phyloP scores from a whole-genome alignment of 2,888 invertebrate genomes.

The Cephus rjabovi region DNA sequence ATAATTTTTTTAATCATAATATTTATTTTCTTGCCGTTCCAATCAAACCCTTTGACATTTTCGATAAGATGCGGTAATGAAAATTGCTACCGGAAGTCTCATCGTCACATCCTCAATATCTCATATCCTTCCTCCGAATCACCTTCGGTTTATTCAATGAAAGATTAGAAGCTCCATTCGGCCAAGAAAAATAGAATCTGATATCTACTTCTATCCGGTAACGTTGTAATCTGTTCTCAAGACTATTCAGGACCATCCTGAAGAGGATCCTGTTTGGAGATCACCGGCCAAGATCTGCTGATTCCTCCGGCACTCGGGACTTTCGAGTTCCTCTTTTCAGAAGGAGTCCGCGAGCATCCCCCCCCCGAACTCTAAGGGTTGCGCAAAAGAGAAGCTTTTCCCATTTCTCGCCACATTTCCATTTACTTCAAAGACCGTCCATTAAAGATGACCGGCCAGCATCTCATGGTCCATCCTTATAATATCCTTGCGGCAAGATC shows the following conservation, averaged over 20 bases:
- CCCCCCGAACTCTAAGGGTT: conserved; percentile 25
- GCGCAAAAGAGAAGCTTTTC: conserved; percentile 31
- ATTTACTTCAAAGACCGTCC: conserved; percentile 38
- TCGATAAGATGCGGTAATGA: background rate
- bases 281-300: conserved; percentile 30
- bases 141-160: background rate
- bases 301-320: conserved; percentile 21
- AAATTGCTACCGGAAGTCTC: background rate
- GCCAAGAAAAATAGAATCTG: conserved; percentile 26
- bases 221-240: conserved; percentile 29
- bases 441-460: conserved; percentile 29
- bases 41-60: background rate
- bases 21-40: background rate
- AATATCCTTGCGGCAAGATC: background rate
- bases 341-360: conserved; percentile 27
- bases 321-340: conserved; percentile 29
- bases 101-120: background rate
- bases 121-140: background rate
- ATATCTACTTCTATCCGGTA: conserved; percentile 35
- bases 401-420: conserved; percentile 28
- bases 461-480: conserved; percentile 11
- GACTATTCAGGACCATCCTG: conserved; percentile 28
- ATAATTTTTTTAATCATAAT: background rate
- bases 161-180: background rate
- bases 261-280: conserved; percentile 27